A percentile compares a stretch with the other conserved stretches of the same genome.
phyloP scores from a whole-genome alignment of 2,888 invertebrate genomes.

The Netelia inedita region DNA sequence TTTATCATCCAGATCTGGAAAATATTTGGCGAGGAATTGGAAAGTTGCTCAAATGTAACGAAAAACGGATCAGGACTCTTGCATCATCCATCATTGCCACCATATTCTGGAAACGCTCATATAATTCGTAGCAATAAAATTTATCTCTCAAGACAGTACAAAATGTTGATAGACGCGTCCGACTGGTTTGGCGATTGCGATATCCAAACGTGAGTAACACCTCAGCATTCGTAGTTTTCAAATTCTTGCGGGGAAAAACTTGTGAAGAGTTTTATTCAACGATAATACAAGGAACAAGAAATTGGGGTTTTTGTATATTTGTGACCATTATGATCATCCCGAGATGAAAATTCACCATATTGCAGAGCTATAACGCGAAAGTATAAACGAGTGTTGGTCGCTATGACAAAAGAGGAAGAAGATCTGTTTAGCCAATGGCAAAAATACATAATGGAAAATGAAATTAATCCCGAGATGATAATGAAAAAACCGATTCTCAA shows the following conservation, averaged over 20 bases:
- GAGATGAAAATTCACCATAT: slow-evolving; percentile 44
- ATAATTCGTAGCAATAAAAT: slow-evolving; percentile 89
- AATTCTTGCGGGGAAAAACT: background rate
- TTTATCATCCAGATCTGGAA: slow-evolving; percentile 87
- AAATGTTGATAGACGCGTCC: slow-evolving; percentile 77
- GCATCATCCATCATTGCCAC: slow-evolving; percentile 89
- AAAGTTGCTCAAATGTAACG: slow-evolving; percentile 87
- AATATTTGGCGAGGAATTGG: slow-evolving; percentile 91
- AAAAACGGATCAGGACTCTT: slow-evolving; percentile 85
- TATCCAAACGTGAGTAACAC: slow-evolving; percentile 71
- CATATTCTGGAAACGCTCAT: slow-evolving; percentile 89
- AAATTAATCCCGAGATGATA: slow-evolving; percentile 48
- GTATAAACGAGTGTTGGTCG: slow-evolving; percentile 71
- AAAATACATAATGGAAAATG: slow-evolving; percentile 48
- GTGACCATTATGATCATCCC: too few species aligned
- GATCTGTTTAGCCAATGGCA: slow-evolving; percentile 66
- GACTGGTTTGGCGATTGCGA: slow-evolving; percentile 80
- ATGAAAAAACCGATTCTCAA: slow-evolving; percentile 62
- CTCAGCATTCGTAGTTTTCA: slow-evolving; percentile 25
- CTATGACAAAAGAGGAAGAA: slow-evolving; percentile 68
- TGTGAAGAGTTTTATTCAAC: too few species aligned
- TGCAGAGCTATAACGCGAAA: slow-evolving; percentile 73
- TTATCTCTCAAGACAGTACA: slow-evolving; percentile 77
- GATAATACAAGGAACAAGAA: too few species aligned
- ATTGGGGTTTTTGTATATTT: too few species aligned